Evolutionary conservation across 2,888 invertebrate species (phyloP).

Genomic region (Eupithecia exiguata): DNA sequence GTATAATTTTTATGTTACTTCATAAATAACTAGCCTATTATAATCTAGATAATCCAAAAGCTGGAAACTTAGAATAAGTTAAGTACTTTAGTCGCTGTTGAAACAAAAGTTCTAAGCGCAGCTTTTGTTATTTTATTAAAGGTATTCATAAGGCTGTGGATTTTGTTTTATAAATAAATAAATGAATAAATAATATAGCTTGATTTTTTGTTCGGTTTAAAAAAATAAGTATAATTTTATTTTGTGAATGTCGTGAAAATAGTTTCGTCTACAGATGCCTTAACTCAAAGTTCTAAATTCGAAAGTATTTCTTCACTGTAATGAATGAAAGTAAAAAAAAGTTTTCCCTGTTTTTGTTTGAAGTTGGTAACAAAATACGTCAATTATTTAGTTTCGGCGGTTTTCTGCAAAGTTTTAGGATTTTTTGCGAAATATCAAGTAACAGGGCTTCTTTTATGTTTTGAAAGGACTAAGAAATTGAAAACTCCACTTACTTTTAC

Average conservation of each 20-base stretch:
- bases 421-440: slow-evolving; percentile 12
- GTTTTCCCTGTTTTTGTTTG: slow-evolving; percentile 14
- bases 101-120: too few relatives aligned
- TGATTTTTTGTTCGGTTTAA: too few relatives aligned
- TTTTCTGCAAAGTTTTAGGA: neutral
- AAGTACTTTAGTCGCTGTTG: too few relatives aligned
- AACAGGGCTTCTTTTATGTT: neutral
- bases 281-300: slow-evolving; percentile 20
- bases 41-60: neutral
- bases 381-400: slow-evolving; percentile 51
- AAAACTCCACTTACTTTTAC: neutral
- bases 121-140: too few relatives aligned
- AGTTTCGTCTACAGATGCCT: slow-evolving; percentile 9
- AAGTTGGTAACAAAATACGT: slow-evolving; percentile 55
- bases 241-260: neutral
- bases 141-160: too few relatives aligned
- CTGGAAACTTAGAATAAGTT: too few relatives aligned
- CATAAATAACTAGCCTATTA: neutral
- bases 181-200: too few relatives aligned
- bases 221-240: too few relatives aligned
- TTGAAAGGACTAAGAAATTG: neutral
- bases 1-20: neutral
- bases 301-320: slow-evolving; percentile 28
- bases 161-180: too few relatives aligned
- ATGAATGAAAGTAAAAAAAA: slow-evolving; percentile 30